Conservation (phyloP, 53 echinoderm and acorn worm species). For the Patiria pectinifera region DNA sequence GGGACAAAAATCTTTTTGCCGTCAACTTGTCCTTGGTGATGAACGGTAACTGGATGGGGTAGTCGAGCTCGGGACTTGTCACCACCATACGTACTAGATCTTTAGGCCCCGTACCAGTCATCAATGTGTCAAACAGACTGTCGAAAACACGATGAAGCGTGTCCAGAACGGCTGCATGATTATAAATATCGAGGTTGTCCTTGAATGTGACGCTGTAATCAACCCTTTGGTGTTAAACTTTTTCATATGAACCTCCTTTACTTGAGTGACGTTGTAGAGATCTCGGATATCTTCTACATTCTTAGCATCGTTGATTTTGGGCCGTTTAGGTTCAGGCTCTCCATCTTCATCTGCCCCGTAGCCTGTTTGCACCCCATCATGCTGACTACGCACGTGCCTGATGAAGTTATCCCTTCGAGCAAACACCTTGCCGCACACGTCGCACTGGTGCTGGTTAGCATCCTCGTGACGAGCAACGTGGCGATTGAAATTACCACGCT, state of each 20-base stretch:
- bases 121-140: constrained; percentile 22
- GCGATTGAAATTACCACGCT: constrained; percentile 35
- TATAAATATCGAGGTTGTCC: constrained; percentile 25
- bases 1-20: constrained; percentile 18
- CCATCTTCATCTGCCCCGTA: not conserved
- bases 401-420: constrained; percentile 36
- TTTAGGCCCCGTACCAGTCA: not conserved
- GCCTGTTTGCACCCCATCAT: not conserved
- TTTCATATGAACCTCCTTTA: constrained; percentile 43
- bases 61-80: constrained; percentile 25
- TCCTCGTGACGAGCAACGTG: constrained; percentile 30
- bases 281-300: not conserved
- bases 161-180: not conserved
- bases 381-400: constrained; percentile 20
- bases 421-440: constrained; percentile 48
- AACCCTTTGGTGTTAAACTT: constrained; percentile 25
- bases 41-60: constrained; percentile 44
- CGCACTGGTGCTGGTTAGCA: constrained; percentile 51
- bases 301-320: not conserved
- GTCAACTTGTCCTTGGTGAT: constrained; percentile 38
- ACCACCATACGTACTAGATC: constrained; percentile 46
- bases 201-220: constrained; percentile 32
- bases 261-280: not conserved
- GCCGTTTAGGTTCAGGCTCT: not conserved
- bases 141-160: constrained; percentile 2